Conservation (phyloP, 2,113 vertebrate species). For the Stigmatopora nigra region DNA sequence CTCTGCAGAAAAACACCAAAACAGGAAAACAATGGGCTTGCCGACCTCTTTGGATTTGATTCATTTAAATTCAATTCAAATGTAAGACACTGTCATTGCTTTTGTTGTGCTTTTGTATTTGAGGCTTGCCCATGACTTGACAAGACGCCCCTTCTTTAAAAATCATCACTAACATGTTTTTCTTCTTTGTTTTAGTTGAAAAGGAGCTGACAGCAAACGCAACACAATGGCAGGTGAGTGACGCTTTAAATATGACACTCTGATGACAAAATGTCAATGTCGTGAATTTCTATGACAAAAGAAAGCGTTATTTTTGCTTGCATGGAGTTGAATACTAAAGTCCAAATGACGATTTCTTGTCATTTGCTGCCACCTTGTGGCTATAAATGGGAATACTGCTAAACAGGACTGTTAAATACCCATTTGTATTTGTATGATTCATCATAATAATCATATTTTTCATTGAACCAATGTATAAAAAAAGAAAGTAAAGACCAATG, state of each 20-base stretch:
- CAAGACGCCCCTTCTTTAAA: not conserved
- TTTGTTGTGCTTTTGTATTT: not conserved
- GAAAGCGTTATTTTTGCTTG: not conserved
- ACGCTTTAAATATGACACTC: not conserved
- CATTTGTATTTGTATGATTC: not conserved
- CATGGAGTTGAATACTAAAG: not conserved
- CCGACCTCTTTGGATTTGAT: constrained; percentile 10
- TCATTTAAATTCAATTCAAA: not conserved
- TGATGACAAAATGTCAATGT: not conserved
- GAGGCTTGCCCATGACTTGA: not conserved
- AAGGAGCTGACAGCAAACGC: constrained; percentile 36
- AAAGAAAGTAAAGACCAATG: too few relatives aligned
- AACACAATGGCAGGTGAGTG: constrained; percentile 77
- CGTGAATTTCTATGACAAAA: not conserved
- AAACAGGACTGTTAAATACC: too few relatives aligned
- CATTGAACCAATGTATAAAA: not conserved
- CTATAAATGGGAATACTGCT: constrained; percentile 17
- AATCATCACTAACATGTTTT: not conserved
- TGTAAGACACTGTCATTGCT: not conserved
- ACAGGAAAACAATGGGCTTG: constrained; percentile 17
- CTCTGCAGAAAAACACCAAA: not conserved
- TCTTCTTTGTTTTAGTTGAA: constrained; percentile 53
- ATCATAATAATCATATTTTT: not conserved
- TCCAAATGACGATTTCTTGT: not conserved
- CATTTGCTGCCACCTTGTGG: constrained; percentile 50